These are phyloP conservation scores for Calonectris borealis DNA, from an alignment of 2,113 vertebrate species.

Conservation along the genomic window DNA sequence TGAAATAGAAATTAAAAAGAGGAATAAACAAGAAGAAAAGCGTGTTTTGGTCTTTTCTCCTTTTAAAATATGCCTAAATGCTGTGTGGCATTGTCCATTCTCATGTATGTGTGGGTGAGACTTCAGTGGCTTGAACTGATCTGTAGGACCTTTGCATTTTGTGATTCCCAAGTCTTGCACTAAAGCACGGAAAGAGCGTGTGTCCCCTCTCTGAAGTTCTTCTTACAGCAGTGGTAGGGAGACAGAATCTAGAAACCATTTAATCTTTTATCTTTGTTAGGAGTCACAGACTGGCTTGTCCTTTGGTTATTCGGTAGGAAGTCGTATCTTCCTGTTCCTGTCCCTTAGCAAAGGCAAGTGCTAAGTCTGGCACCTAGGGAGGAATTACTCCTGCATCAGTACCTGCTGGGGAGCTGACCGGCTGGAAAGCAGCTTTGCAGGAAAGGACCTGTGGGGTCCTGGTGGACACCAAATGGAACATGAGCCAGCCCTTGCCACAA, in stretches of 20 bases:
- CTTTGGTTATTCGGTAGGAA: neutral
- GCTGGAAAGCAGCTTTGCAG: neutral
- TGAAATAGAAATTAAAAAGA: neutral
- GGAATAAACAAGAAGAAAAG: neutral
- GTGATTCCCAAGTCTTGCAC: neutral
- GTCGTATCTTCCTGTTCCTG: neutral
- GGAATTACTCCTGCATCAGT: neutral
- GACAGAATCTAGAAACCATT: neutral
- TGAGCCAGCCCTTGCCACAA: neutral
- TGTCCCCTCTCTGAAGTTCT: neutral
- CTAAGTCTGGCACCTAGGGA: neutral
- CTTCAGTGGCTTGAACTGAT: neutral
- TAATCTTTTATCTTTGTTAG: neutral
- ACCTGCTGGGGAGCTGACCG: accelerated
- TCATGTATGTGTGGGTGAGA: neutral
- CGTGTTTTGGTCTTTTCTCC: neutral
- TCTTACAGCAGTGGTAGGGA: neutral
- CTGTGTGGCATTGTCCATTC: neutral
- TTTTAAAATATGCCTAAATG: neutral
- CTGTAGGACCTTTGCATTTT: neutral
- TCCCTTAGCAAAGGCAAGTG: neutral
- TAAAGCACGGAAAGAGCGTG: accelerated
- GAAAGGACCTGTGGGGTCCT: neutral
- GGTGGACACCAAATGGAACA: neutral
- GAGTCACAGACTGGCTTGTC: neutral